phyloP scores from a whole-genome alignment of 2,113 vertebrate species.

The Xenus cinereus region DNA sequence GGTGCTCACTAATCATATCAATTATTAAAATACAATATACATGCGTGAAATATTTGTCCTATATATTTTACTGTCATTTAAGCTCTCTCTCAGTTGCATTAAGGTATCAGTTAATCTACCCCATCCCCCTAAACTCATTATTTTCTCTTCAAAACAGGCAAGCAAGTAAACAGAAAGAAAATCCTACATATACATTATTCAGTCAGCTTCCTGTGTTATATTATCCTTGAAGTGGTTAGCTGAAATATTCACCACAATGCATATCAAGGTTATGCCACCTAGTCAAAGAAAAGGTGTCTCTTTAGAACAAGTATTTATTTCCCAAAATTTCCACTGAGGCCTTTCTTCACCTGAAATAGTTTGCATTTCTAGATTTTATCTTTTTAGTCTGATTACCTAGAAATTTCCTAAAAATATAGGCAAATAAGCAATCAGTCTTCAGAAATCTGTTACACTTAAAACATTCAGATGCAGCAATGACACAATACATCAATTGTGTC shows the following conservation, averaged over 20 bases:
- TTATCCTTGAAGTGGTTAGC: not conserved
- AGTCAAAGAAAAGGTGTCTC: not conserved
- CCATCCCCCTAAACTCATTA: not conserved
- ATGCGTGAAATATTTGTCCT: not conserved
- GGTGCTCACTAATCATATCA: not conserved
- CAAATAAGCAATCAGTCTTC: not conserved
- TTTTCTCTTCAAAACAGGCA: not conserved
- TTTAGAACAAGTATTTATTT: not conserved
- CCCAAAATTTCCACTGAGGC: not conserved
- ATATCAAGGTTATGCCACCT: not conserved
- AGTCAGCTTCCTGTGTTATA: not conserved
- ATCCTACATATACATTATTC: not conserved
- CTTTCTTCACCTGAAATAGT: not conserved
- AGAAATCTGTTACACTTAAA: not conserved
- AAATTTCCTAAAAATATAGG: not conserved
- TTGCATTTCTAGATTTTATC: not conserved
- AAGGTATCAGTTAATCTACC: not conserved
- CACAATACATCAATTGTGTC: not conserved
- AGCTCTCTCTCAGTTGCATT: not conserved
- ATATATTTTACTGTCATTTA: not conserved
- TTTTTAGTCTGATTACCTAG: not conserved
- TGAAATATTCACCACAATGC: not conserved
- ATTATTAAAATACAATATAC: not conserved
- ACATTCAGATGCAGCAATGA: not conserved
- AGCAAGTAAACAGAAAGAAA: not conserved